Conservation (phyloP, 2,888 invertebrate genomes). For the Conus canariensis region DNA sequence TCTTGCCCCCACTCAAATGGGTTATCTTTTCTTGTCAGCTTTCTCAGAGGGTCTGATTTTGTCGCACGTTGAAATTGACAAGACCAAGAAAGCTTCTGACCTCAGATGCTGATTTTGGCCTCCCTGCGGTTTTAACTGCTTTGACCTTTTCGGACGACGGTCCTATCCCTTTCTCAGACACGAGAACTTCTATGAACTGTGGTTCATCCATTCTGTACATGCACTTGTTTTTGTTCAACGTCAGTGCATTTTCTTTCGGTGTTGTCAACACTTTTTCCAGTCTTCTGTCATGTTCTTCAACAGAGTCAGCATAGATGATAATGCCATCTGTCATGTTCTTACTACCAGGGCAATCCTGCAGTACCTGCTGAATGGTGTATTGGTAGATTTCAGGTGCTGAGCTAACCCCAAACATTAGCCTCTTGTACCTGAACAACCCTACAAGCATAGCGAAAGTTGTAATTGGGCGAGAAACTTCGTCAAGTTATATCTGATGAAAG, state of each 20-base stretch:
- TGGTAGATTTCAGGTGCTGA: background rate
- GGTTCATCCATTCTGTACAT: slow-evolving; percentile 31
- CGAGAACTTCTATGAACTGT: background rate
- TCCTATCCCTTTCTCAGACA: background rate
- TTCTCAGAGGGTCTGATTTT: background rate
- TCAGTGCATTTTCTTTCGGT: slow-evolving; percentile 47
- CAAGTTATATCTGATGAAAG: background rate
- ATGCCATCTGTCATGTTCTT: slow-evolving; percentile 34
- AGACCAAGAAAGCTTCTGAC: background rate
- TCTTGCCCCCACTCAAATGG: background rate
- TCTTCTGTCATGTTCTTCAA: background rate
- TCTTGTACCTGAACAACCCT: background rate
- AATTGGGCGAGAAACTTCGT: background rate
- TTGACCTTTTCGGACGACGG: background rate
- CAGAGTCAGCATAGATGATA: too few relatives aligned
- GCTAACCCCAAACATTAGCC: background rate
- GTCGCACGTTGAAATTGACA: background rate
- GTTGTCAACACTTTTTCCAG: slow-evolving; percentile 43
- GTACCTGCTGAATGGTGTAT: background rate
- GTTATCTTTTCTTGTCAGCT: background rate
- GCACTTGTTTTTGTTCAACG: slow-evolving; percentile 53
- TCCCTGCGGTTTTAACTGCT: background rate
- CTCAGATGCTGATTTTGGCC: background rate
- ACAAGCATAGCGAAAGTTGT: background rate
- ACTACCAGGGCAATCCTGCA: background rate